Evolutionary conservation across 2,797 vertebrate genomes (phyloP).

Genomic region (Coccyzus lansbergi): DNA sequence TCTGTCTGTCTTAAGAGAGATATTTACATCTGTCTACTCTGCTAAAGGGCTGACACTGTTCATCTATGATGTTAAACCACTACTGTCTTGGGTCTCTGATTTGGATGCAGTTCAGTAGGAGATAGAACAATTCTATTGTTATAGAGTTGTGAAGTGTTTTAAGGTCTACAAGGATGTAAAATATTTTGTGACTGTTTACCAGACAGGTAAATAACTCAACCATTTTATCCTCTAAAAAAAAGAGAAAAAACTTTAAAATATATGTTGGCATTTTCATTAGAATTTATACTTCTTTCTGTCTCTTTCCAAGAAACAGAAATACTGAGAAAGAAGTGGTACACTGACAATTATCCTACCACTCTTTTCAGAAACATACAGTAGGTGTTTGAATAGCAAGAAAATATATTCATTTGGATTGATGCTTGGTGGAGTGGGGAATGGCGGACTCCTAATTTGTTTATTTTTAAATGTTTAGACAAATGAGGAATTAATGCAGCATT

Average conservation of each 20-base stretch:
- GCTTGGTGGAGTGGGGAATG: too few species aligned
- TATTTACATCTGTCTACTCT: slow-evolving; percentile 46
- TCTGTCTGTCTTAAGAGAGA: neutral
- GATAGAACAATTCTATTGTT: slow-evolving; percentile 42
- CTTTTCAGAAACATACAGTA: neutral
- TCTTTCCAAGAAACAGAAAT: neutral
- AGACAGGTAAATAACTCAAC: neutral
- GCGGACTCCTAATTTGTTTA: neutral
- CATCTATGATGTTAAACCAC: slow-evolving; percentile 58
- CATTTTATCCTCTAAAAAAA: neutral
- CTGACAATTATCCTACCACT: neutral
- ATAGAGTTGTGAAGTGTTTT: slow-evolving; percentile 17
- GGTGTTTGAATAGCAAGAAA: neutral
- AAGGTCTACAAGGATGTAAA: slow-evolving; percentile 7
- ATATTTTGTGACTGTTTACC: neutral
- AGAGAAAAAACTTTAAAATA: neutral
- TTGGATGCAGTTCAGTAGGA: slow-evolving; percentile 31
- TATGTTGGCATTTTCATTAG: neutral
- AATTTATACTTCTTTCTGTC: neutral
- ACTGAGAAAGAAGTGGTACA: neutral
- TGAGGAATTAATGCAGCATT: neutral
- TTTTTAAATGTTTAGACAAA: neutral
- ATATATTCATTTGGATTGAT: neutral
- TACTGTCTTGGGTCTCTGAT: slow-evolving; percentile 33
- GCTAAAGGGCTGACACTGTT: slow-evolving; percentile 39